Percentiles rank a stretch among this genome's conserved stretches.
These are phyloP conservation scores for Piscicola geometra DNA, from an alignment of 2,888 invertebrate genomes.

Conservation along the genomic window DNA sequence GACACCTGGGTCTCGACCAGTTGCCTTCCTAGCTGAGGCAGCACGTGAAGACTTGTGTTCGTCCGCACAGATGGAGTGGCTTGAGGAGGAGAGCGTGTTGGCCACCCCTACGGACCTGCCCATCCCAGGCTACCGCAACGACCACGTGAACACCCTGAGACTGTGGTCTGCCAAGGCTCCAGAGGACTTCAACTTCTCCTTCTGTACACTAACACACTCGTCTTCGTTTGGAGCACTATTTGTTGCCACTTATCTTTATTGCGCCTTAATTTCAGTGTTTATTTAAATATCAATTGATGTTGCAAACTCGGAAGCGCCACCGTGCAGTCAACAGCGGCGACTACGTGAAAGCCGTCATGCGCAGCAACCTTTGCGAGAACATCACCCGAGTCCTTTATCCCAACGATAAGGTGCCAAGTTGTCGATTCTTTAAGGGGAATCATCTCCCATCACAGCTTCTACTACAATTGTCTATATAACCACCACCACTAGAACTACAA, in stretches of 20 bases:
- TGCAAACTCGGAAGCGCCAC: too few relatives aligned
- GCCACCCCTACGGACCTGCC: conserved; percentile 99
- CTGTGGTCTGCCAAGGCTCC: conserved; percentile 98
- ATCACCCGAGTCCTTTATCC: conserved; percentile 95
- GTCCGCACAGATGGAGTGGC: not conserved
- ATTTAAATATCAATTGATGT: too few relatives aligned
- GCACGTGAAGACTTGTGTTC: too few relatives aligned
- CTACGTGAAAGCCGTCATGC: conserved; percentile 95
- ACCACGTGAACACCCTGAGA: conserved; percentile 92
- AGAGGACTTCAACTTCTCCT: conserved; percentile 85
- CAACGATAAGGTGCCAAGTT: conserved; percentile 77
- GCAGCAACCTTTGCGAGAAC: conserved; percentile 94
- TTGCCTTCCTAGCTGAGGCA: too few relatives aligned
- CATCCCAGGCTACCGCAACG: conserved; percentile 94
- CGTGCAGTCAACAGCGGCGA: conserved; percentile 88
- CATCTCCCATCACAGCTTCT: too few relatives aligned
- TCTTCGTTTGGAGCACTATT: conserved; percentile 24
- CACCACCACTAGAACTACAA: too few relatives aligned
- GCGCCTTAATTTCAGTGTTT: not conserved
- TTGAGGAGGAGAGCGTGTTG: conserved; percentile 69
- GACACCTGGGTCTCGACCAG: too few relatives aligned
- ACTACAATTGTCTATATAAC: too few relatives aligned
- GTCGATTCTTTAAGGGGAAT: too few relatives aligned
- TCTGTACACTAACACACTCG: conserved; percentile 69
- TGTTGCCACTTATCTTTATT: not conserved